phyloP scores from a whole-genome alignment of 2,888 invertebrate genomes.

The Sesamia inferens region DNA sequence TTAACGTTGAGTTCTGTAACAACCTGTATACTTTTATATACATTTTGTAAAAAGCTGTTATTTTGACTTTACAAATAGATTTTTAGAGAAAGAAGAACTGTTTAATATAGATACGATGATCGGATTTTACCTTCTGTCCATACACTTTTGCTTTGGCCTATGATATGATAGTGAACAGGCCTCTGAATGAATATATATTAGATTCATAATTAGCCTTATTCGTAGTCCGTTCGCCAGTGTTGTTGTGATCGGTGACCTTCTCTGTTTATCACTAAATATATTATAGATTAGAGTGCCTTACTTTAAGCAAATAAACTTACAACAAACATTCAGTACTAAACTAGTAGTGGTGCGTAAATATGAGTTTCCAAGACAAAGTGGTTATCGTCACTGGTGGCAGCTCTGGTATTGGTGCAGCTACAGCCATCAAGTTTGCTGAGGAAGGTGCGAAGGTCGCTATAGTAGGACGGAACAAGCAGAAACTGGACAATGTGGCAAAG shows the following conservation, averaged over 20 bases:
- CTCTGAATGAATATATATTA: not conserved
- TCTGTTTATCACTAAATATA: too few species aligned
- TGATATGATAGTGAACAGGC: not conserved
- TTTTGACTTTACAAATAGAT: too few species aligned
- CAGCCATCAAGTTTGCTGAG: conserved; percentile 40
- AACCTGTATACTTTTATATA: not conserved
- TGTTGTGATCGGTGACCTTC: too few species aligned
- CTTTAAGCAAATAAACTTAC: too few species aligned
- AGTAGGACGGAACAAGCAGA: conserved; percentile 56
- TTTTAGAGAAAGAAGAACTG: not conserved
- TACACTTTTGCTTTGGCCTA: not conserved
- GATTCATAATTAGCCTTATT: too few species aligned
- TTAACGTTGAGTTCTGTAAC: too few species aligned
- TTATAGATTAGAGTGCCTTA: too few species aligned
- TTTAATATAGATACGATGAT: not conserved
- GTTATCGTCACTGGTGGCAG: conserved; percentile 66
- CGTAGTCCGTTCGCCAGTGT: too few species aligned
- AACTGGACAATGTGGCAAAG: conserved; percentile 43
- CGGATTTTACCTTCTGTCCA: not conserved
- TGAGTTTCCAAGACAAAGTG: conserved; percentile 64
- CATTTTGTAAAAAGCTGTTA: too few species aligned
- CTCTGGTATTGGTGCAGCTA: conserved; percentile 66
- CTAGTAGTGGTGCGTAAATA: conserved; percentile 1
- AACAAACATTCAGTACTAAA: too few species aligned
- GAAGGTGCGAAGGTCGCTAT: conserved; percentile 62